Percentiles rank a stretch among this genome's conserved stretches.
These are phyloP conservation scores for Mactromeris polynyma DNA, from an alignment of 2,888 invertebrate genomes.

Conservation along the genomic window DNA sequence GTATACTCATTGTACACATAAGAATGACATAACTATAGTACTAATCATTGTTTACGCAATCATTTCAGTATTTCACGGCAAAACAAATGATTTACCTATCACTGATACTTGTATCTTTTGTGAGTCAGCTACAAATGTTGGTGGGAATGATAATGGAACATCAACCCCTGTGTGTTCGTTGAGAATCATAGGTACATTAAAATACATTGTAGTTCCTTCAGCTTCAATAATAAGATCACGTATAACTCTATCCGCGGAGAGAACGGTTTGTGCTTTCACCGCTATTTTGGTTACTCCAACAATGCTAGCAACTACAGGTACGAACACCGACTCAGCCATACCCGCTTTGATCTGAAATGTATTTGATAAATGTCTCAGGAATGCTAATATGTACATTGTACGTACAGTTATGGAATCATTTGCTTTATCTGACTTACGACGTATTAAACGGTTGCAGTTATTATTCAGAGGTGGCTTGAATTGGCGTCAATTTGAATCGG, in stretches of 20 bases:
- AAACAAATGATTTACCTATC: slow-evolving; percentile 77
- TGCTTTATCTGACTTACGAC: background rate
- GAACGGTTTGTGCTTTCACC: slow-evolving; percentile 61
- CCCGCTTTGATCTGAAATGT: slow-evolving; percentile 58
- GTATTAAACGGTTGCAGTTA: background rate
- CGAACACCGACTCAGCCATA: slow-evolving; percentile 58
- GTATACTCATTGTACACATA: no score
- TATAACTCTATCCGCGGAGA: slow-evolving; percentile 64
- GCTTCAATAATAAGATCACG: slow-evolving; percentile 71
- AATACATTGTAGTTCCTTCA: slow-evolving; percentile 78
- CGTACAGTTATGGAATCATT: no score
- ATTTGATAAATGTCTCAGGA: no score
- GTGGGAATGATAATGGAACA: slow-evolving; percentile 91
- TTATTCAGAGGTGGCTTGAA: no score
- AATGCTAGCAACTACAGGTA: slow-evolving; percentile 61
- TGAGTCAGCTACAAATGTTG: slow-evolving; percentile 90
- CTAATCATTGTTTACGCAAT: no score
- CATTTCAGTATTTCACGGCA: no score
- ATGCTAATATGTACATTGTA: no score
- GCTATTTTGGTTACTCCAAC: slow-evolving; percentile 59
- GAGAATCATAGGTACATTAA: slow-evolving; percentile 73
- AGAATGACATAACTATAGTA: no score
- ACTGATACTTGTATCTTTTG: slow-evolving; percentile 90
- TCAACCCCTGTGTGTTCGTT: slow-evolving; percentile 85
- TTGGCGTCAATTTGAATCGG: no score